Percentiles rank a stretch among this genome's conserved stretches.
Evolutionary conservation across 2,888 invertebrate genomes (phyloP).

Genomic region (Pyrgus malvae): DNA sequence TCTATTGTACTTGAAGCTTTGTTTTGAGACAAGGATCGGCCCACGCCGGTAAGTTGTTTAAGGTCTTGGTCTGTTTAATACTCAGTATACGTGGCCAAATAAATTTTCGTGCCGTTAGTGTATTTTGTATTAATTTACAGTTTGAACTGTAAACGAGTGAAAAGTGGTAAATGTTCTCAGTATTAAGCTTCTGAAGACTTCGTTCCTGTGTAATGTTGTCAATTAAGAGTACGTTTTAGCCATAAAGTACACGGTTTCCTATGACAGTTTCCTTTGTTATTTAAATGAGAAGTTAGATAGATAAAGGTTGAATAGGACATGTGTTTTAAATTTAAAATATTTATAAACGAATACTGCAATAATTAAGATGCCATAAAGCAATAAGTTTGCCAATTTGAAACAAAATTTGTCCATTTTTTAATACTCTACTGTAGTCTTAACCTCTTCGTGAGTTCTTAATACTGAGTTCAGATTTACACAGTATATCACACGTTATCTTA

Average conservation of each 20-base stretch:
- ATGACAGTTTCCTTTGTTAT: conserved; percentile 15
- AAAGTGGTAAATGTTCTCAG: conserved; percentile 4
- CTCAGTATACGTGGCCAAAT: conserved; percentile 46
- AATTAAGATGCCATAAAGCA: too few species aligned
- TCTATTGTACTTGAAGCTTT: conserved; percentile 33
- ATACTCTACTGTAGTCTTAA: background rate
- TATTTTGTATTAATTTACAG: conserved; percentile 42
- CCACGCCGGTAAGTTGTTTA: conserved; percentile 27
- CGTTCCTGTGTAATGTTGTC: too few species aligned
- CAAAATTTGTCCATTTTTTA: background rate
- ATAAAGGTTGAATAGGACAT: conserved; percentile 12
- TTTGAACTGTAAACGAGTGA: conserved; percentile 38
- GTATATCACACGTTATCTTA: background rate
- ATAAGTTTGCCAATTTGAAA: too few species aligned
- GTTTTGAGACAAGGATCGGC: conserved; percentile 3
- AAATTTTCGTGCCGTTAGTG: conserved; percentile 32
- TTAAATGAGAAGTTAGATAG: conserved; percentile 26
- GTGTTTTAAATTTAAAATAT: background rate
- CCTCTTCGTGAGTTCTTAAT: background rate
- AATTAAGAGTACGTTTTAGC: background rate
- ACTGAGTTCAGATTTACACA: conserved; percentile 14
- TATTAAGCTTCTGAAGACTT: too few species aligned
- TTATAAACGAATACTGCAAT: background rate
- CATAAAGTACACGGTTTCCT: background rate
- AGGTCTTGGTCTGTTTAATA: conserved; percentile 41